Base-by-base conservation (phyloP, 2,888 invertebrate genomes). In the Papilio protenor region DNA sequence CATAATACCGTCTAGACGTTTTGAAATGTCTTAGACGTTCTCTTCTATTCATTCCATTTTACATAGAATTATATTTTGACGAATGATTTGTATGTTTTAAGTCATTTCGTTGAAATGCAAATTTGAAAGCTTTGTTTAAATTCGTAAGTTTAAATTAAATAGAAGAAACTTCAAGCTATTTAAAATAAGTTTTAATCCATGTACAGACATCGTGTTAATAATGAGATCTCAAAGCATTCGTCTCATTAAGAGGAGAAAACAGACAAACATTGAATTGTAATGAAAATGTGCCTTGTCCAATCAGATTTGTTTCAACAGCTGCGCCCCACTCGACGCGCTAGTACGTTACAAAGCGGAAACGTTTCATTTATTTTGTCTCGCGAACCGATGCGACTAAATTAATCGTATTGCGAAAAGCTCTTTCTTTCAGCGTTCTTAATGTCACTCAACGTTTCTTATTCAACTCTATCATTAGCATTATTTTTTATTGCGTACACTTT, bases 281-380 rank as follows among this genome's bases (percentile, higher is more conserved):
- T 75, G 64, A 75, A 64, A 64, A 64, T 47, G 14, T 57, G 64
- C 47, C 40, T 64, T 33, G 16, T 52, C 52, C 64, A 75, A 75
- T 69, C 49, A 64, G 66, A 75, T 66, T 75, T 75, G 75, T 69
- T 66, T 75, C 66, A 75, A 55, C 66, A 69, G 52, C 55, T 66
- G 66, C 55, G 55, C 14, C 49, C 21, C 55, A 11, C 74, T 33
- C 12, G 23, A 49, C 49, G 61, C 47, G 74, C 14, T 70, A 69
- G 64, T 74, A 61, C 27, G 16, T 61, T 27, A 64, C 74, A 74
- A 74, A 74, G 64, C 61, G 64, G 64, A 64, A 74, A 64, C 40
- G 66, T 66, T 66, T 66, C 66, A 74, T 75, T 75, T 66, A 66
- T 75, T 75, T 75, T 75, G 49, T 75, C 40, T 55, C 52, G 52